A percentile compares a stretch with the other conserved stretches of the same genome.
Conservation (phyloP, 2,888 invertebrate species). For the Taenaris catops region DNA sequence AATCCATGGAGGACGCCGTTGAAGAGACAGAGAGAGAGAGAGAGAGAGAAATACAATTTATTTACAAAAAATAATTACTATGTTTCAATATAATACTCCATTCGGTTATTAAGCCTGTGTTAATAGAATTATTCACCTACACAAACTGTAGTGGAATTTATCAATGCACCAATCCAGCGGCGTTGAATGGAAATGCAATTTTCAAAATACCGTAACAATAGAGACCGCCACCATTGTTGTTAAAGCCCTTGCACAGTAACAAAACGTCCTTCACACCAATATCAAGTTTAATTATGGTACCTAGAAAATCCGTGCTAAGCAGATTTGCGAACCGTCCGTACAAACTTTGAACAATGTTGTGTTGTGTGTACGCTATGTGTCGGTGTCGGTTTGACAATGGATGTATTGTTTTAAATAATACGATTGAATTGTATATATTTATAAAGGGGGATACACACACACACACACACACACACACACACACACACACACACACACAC, state of each 20-base stretch:
- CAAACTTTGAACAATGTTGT: slow-evolving; percentile 1
- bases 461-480: too few relatives aligned
- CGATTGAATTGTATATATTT: too few relatives aligned
- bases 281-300: slow-evolving; percentile 29
- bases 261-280: slow-evolving; percentile 23
- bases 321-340: slow-evolving; percentile 23
- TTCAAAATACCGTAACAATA: slow-evolving; percentile 28
- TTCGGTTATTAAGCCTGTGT: not conserved
- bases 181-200: slow-evolving; percentile 27
- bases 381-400: not conserved
- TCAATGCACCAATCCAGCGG: slow-evolving; percentile 21
- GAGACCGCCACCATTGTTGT: slow-evolving; percentile 25
- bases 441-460: too few relatives aligned
- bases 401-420: too few relatives aligned
- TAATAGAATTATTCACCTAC: slow-evolving; percentile 10
- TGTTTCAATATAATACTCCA: too few relatives aligned
- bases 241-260: slow-evolving; percentile 22
- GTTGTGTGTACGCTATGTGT: not conserved
- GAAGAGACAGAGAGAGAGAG: too few relatives aligned
- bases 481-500: too few relatives aligned
- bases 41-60: too few relatives aligned
- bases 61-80: not conserved
- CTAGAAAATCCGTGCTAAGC: slow-evolving; percentile 28
- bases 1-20: too few relatives aligned
- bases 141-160: slow-evolving; percentile 20